Percentiles rank a stretch among this genome's conserved stretches.
Evolutionary conservation across 1,140 invertebrate genomes (phyloP).

Genomic region (Panagrolaimus sp.): DNA sequence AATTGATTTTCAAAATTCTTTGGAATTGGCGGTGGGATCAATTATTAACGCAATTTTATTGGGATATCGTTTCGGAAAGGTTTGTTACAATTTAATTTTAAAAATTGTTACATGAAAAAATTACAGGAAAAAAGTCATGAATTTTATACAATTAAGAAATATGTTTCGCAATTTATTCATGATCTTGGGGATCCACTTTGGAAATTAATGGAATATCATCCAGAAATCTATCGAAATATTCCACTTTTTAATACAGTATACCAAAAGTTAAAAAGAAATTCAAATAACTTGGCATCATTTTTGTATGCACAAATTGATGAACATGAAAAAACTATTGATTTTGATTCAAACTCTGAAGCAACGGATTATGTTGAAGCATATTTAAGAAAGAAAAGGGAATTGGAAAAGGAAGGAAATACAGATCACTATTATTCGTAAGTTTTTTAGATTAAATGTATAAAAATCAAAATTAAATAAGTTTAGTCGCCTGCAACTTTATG

Average conservation of each 20-base stretch:
- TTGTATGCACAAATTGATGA: not conserved
- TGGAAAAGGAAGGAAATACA: not conserved
- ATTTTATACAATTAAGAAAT: constrained; percentile 5
- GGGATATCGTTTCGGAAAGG: constrained; percentile 22
- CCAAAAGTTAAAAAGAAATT: not conserved
- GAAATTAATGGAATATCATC: not conserved
- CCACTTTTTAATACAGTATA: not conserved
- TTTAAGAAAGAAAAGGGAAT: not conserved
- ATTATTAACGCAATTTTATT: constrained; percentile 28
- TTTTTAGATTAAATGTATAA: not conserved
- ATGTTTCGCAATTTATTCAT: not conserved
- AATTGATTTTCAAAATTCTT: not conserved
- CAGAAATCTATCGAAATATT: not conserved
- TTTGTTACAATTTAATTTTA: not conserved
- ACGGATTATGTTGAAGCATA: constrained; percentile 10
- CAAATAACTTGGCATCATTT: not conserved
- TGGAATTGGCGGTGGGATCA: constrained; percentile 28
- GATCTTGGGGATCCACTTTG: not conserved
- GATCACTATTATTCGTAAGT: not conserved
- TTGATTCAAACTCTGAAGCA: not conserved
- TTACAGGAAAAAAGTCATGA: not conserved
- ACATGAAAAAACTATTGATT: not conserved
- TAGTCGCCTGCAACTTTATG: constrained; percentile 24
- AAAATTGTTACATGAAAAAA: not conserved
- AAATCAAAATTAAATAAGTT: not conserved